phyloP scores from a whole-genome alignment of 2,888 invertebrate species.

The Cactoblastis cactorum region DNA sequence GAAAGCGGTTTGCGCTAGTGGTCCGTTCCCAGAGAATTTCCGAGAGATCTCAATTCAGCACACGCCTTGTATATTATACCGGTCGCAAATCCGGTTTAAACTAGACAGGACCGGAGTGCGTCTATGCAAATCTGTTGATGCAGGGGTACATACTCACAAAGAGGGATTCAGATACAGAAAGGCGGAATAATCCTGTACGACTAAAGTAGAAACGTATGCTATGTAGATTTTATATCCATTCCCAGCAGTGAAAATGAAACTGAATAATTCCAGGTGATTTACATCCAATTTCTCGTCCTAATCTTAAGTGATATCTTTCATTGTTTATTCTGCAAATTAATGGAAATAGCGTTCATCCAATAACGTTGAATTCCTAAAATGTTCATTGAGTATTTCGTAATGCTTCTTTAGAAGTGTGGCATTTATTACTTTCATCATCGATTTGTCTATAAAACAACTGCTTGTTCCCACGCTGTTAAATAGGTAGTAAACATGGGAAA shows the following conservation, averaged over 20 bases:
- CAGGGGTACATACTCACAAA: neutral
- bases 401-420: neutral
- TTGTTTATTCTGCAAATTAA: neutral
- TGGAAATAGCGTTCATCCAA: neutral
- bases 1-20: neutral
- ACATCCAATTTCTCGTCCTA: neutral
- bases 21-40: slow-evolving; percentile 12
- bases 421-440: no score
- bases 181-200: neutral
- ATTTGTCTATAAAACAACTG: no score
- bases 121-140: slow-evolving; percentile 11
- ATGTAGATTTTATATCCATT: neutral
- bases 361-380: neutral
- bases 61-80: neutral
- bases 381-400: neutral
- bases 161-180: neutral
- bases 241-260: neutral
- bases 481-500: no score
- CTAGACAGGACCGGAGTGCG: slow-evolving; percentile 4
- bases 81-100: slow-evolving; percentile 8
- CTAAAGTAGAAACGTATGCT: neutral
- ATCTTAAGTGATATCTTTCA: neutral
- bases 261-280: neutral
- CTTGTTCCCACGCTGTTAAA: no score
- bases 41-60: slow-evolving; percentile 7